Evolutionary conservation across 2,113 vertebrate species (phyloP).

Genomic region (Tetraodon nigroviridis): DNA sequence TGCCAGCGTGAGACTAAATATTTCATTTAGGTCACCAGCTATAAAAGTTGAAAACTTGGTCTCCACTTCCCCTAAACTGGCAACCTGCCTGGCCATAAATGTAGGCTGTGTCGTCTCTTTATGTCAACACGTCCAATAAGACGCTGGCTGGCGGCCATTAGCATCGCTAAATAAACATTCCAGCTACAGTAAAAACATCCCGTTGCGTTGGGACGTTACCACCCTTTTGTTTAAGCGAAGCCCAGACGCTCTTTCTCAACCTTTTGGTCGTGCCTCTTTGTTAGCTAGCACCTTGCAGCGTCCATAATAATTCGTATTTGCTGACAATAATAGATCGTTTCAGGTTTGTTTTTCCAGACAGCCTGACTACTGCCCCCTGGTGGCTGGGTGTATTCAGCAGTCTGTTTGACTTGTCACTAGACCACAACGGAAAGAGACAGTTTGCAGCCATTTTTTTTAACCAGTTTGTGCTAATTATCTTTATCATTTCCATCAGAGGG

Average conservation of each 20-base stretch:
- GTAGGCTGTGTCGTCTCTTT: conserved; percentile 45
- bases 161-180: conserved; percentile 35
- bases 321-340: too few relatives aligned
- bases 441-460: not conserved
- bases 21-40: conserved; percentile 61
- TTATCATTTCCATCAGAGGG: conserved; percentile 64
- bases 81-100: conserved; percentile 50
- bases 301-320: too few relatives aligned
- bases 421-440: not conserved
- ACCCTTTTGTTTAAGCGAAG: not conserved
- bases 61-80: conserved; percentile 54
- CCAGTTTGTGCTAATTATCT: not conserved
- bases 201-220: conserved; percentile 17
- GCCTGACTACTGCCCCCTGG: too few relatives aligned
- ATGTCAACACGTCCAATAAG: conserved; percentile 54
- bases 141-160: conserved; percentile 39
- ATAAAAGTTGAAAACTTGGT: conserved; percentile 62
- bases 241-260: not conserved
- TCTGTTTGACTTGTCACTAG: not conserved
- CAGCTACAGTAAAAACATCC: conserved; percentile 34
- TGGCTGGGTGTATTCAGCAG: not conserved
- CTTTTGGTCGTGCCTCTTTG: not conserved
- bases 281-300: too few relatives aligned
- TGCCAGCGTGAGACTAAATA: conserved; percentile 61
- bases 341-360: too few relatives aligned